phyloP scores from a whole-genome alignment of 2,888 invertebrate genomes.

The Hartigia nigra region DNA sequence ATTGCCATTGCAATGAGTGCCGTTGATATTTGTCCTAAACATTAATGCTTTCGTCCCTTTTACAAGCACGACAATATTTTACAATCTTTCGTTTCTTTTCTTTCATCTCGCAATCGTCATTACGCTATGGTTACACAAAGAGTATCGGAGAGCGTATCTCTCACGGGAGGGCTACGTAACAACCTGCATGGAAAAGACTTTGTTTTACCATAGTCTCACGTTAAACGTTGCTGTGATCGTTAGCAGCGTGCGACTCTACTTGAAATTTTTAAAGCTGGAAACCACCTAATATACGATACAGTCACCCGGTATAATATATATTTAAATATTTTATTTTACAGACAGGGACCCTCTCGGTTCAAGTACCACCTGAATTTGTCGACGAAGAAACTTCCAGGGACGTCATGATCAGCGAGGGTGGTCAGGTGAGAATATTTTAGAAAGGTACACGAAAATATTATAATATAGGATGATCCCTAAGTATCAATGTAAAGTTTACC shows the following conservation, averaged over 20 bases:
- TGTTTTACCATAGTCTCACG: neutral
- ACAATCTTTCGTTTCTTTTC: neutral
- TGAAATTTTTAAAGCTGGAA: neutral
- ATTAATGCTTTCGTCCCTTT: neutral
- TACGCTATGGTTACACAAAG: neutral
- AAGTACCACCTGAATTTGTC: constrained; percentile 92
- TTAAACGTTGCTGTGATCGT: neutral
- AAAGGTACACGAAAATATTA: neutral
- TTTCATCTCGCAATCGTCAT: neutral
- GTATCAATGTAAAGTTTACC: neutral
- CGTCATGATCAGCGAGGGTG: constrained; percentile 88
- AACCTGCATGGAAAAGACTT: neutral
- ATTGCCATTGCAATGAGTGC: neutral
- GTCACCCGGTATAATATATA: neutral
- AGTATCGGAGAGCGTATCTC: neutral
- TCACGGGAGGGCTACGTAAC: neutral
- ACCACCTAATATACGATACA: neutral
- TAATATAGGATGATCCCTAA: neutral
- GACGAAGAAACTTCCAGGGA: constrained; percentile 90
- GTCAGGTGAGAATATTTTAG: constrained; percentile 61
- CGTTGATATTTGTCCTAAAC: neutral
- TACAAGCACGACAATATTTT: neutral
- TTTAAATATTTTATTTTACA: constrained; percentile 61
- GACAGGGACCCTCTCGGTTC: constrained; percentile 88
- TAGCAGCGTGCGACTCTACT: neutral